These are phyloP conservation scores for Lacanobia oleracea DNA, from an alignment of 2,888 invertebrate species.

Conservation along the genomic window DNA sequence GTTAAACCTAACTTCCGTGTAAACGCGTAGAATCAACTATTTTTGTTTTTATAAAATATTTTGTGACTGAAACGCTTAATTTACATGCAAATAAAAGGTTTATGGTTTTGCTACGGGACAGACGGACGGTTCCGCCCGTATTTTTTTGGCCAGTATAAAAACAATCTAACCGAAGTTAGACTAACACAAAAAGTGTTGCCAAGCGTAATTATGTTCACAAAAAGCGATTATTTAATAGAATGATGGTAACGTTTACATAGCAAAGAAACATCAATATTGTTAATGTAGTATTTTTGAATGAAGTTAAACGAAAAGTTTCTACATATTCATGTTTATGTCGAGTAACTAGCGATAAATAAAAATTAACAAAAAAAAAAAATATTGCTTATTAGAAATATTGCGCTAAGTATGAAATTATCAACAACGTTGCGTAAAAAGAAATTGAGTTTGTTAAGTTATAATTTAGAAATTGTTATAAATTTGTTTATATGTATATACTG, in stretches of 20 bases:
- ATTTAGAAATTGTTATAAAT: constrained; percentile 7
- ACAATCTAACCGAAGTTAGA: constrained; percentile 29
- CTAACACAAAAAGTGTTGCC: constrained; percentile 51
- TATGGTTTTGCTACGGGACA: constrained; percentile 30
- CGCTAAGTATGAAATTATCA: background rate
- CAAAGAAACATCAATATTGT: constrained; percentile 26
- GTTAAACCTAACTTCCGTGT: background rate
- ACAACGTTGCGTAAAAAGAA: constrained; percentile 23
- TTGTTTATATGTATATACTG: constrained; percentile 8
- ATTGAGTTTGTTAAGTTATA: constrained; percentile 12
- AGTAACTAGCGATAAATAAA: background rate
- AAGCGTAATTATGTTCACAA: constrained; percentile 47
- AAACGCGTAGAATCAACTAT: background rate
- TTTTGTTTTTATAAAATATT: background rate
- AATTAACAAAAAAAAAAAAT: too few relatives aligned
- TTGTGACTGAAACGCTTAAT: background rate
- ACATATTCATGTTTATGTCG: background rate
- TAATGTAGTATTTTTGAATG: background rate
- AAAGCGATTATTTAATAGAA: constrained; percentile 40
- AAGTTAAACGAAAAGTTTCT: background rate
- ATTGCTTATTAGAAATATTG: background rate
- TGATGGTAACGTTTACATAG: constrained; percentile 36
- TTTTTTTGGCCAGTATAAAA: constrained; percentile 54
- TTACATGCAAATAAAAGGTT: constrained; percentile 36
- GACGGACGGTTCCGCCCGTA: constrained; percentile 25